Conservation (phyloP, 1,140 invertebrate species). For the Drosophila insularis region DNA sequence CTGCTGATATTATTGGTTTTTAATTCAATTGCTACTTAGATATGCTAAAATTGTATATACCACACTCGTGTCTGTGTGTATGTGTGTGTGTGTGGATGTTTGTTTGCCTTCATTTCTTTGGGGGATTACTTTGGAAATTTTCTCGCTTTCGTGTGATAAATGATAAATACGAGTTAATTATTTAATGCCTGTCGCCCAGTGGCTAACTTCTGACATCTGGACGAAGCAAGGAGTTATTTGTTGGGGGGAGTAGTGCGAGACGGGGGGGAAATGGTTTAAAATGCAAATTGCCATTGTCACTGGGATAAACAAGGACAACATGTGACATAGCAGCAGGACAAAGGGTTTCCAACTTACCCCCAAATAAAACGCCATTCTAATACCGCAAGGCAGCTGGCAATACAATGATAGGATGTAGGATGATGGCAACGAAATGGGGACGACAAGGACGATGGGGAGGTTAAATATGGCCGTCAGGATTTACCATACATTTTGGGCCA, state of each 20-base stretch:
- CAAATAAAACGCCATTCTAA: slow-evolving; percentile 15
- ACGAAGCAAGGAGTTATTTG: background rate
- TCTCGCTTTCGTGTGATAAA: slow-evolving; percentile 41
- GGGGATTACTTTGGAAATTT: slow-evolving; percentile 53
- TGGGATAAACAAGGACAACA: slow-evolving; percentile 36
- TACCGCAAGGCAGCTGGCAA: slow-evolving; percentile 15
- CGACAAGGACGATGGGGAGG: background rate
- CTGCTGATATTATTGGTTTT: slow-evolving; percentile 69
- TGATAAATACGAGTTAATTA: slow-evolving; percentile 66
- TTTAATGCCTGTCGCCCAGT: slow-evolving; percentile 77
- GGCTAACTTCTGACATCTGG: slow-evolving; percentile 57
- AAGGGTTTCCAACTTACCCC: background rate
- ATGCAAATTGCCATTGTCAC: slow-evolving; percentile 72
- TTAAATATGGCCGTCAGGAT: slow-evolving; percentile 39
- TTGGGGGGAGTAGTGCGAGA: too few relatives aligned
- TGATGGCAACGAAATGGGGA: background rate
- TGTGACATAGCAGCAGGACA: slow-evolving; percentile 16
- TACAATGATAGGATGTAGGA: background rate
- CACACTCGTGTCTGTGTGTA: background rate
- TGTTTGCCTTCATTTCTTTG: slow-evolving; percentile 52
- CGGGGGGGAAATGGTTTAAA: slow-evolving; percentile 40
- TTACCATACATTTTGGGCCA: slow-evolving; percentile 29
- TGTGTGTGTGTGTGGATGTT: background rate
- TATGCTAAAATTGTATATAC: slow-evolving; percentile 45
- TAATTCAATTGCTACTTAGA: slow-evolving; percentile 72